A percentile compares a stretch with the other conserved stretches of the same genome.
phyloP scores from a whole-genome alignment of 2,113 vertebrate genomes.

The Ptilonorhynchus violaceus region DNA sequence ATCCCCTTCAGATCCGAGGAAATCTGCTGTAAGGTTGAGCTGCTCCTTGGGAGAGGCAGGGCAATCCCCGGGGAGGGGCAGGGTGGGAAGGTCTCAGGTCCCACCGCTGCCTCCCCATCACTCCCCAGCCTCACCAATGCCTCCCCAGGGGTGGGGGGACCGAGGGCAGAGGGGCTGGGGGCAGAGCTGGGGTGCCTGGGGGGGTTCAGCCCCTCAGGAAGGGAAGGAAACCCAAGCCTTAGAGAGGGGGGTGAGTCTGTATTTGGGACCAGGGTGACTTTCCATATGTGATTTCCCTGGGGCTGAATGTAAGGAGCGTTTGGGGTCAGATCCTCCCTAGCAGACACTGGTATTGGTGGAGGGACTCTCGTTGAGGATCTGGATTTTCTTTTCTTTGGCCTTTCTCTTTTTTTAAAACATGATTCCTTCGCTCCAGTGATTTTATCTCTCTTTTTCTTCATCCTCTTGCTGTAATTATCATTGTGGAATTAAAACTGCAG shows the following conservation, averaged over 20 bases:
- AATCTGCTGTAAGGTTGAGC: not conserved
- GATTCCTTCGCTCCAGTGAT: slow-evolving; percentile 8
- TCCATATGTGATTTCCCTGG: not conserved
- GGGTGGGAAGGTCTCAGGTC: rapidly evolving
- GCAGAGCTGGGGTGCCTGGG: not conserved
- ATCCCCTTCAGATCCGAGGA: rapidly evolving
- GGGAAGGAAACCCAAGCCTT: not conserved
- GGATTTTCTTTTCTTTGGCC: slow-evolving; percentile 7
- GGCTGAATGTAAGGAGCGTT: not conserved
- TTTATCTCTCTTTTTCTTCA: not conserved
- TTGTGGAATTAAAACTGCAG: slow-evolving; percentile 38
- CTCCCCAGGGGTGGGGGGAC: not conserved
- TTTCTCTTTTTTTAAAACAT: not conserved
- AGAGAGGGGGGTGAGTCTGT: not conserved
- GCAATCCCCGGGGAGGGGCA: not conserved
- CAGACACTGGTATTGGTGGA: not conserved
- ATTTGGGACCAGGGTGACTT: not conserved
- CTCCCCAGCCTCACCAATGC: rapidly evolving
- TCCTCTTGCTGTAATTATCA: slow-evolving; percentile 30
- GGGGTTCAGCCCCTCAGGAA: not conserved
- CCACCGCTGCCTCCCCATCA: not conserved
- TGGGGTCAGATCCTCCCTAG: not conserved
- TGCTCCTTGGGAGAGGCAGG: not conserved
- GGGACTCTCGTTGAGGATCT: not conserved
- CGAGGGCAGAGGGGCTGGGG: not conserved